Conservation (phyloP, 1,140 invertebrate genomes). For the Elysia chlorotica region DNA sequence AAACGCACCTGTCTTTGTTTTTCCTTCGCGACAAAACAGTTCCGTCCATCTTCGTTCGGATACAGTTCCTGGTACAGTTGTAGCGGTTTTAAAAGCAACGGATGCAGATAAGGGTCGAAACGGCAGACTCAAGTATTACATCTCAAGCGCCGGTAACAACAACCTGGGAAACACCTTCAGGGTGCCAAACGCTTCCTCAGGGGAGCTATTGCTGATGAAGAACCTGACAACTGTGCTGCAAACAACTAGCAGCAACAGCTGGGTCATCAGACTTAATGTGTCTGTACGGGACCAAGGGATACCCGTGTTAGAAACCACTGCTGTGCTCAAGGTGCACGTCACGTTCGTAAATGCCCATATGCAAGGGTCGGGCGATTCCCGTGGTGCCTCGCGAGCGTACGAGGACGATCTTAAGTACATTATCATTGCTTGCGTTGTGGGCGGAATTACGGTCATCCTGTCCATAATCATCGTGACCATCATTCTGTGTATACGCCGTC, state of each 20-base stretch:
- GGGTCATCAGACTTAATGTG: conserved; percentile 73
- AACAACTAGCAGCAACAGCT: conserved; percentile 81
- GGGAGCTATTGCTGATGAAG: conserved; percentile 82
- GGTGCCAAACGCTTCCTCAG: conserved; percentile 70
- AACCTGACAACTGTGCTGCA: too few relatives aligned
- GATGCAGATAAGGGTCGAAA: conserved; percentile 68
- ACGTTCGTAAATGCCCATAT: conserved; percentile 1
- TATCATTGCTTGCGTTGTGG: conserved; percentile 86
- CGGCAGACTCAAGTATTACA: conserved; percentile 68
- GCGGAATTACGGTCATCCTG: conserved; percentile 90
- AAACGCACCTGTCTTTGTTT: conserved; percentile 40
- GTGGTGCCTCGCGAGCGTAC: background rate
- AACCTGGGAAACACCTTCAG: conserved; percentile 81
- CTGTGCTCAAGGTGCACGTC: conserved; percentile 22
- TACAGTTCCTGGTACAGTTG: conserved; percentile 79
- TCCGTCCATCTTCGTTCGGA: conserved; percentile 88
- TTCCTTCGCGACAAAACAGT: conserved; percentile 47
- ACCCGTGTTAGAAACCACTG: conserved; percentile 40
- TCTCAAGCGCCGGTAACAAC: conserved; percentile 78
- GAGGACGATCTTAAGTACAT: conserved; percentile 57
- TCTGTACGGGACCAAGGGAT: conserved; percentile 58
- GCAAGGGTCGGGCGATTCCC: background rate
- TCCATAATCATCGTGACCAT: conserved; percentile 71
- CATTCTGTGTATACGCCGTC: conserved; percentile 35
- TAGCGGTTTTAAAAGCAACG: conserved; percentile 44